Evolutionary conservation across 2,113 vertebrate genomes (phyloP).

Genomic region (Mirza zaza): DNA sequence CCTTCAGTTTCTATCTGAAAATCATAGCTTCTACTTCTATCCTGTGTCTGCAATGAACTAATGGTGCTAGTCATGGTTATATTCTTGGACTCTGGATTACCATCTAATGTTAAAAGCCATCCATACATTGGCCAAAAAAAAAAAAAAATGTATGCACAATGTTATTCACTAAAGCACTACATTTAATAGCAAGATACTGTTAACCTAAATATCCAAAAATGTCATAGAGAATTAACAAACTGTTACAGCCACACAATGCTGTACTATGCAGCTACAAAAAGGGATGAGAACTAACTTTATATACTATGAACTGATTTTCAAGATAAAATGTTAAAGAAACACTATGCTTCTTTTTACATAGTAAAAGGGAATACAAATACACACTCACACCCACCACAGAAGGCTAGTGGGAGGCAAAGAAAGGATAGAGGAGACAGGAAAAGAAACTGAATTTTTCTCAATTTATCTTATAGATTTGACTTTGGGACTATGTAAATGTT

Average conservation of each 20-base stretch:
- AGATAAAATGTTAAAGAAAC: constrained; percentile 41
- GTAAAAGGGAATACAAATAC: not conserved
- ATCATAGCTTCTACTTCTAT: not conserved
- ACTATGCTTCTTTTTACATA: constrained; percentile 18
- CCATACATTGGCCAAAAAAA: not conserved
- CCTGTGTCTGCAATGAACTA: not conserved
- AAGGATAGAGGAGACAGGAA: not conserved
- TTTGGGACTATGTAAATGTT: constrained; percentile 16
- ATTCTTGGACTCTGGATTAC: constrained; percentile 10
- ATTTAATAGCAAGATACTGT: constrained; percentile 16
- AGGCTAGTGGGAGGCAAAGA: constrained; percentile 3
- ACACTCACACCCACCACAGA: not conserved
- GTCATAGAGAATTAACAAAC: constrained; percentile 8
- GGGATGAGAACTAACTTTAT: not conserved
- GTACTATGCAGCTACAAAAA: constrained; percentile 4
- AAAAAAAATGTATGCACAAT: not conserved
- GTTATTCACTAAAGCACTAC: not conserved
- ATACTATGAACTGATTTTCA: constrained; percentile 8
- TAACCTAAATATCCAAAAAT: not conserved
- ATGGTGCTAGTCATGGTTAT: not conserved
- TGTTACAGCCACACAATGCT: not conserved
- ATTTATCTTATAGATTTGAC: constrained; percentile 40
- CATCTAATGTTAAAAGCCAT: constrained; percentile 9
- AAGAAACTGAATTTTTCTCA: not conserved
- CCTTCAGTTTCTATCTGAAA: constrained; percentile 3